Evolutionary conservation across 1,140 invertebrate species (phyloP), one percentile per base, ranked within the genome.

Genomic region (Phthorimaea operculella): DNA sequence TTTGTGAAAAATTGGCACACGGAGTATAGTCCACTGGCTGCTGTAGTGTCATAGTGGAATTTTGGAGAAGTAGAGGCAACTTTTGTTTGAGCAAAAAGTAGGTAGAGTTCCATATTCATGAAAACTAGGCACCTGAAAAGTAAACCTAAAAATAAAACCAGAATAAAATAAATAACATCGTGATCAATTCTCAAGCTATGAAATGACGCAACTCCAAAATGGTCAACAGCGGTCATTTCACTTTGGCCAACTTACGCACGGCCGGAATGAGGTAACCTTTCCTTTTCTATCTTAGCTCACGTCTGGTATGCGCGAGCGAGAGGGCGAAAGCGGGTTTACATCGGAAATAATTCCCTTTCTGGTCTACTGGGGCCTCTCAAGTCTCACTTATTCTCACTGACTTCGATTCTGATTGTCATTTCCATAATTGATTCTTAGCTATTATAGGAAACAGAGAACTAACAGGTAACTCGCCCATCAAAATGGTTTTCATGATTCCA

Each of bases 211-310:
- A 83, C 67, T 63, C 72, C 70, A 70, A 78, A 79, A 78, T 76
- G 74, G 76, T 79, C 75, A 76, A 51, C 68, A 55, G 72, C 74
- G 80, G 80, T 79, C 78, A 83, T 83, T 82, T 83, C 80, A 72
- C 79, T 83, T 79, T 83, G 80, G 71, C 80, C 79, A 79, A 83
- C 80, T 79, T 83, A 78, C 73, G 70, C 62, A 63, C 67, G 62
- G 58, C 54, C 56, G 60, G 59, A 64, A 62, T 66, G 44, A 47
- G 44, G 63, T 67, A 49, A 36, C 42, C 65, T 64, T 44, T 74
- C 68, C 61, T 55, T 55, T 68, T 68, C 65, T 57, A 60, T 56
- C 58, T 45, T 33, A 14, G 1, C 15, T 10, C 21, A 17, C 9
- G 34, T 50, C 34, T 44, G 39, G 36, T 48, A 47, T 33, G 47